Evolutionary conservation across 2,113 vertebrate genomes (phyloP), one percentile per base, ranked within the genome.

Genomic region (Saiga tatarica): DNA sequence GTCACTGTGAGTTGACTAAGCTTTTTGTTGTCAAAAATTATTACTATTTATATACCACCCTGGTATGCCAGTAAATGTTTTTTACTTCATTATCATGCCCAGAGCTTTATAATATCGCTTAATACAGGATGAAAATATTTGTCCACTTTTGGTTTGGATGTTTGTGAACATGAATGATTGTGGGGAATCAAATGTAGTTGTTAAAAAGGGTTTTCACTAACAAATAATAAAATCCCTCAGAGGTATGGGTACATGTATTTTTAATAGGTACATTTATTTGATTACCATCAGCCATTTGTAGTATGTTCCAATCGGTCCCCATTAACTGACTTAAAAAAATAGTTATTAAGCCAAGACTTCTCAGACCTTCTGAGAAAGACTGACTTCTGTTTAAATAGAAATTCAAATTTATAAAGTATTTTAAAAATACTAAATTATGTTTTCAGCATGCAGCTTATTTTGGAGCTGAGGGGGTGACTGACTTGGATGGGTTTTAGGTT

Each of bases 351-450:
- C 62, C 59, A 95, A 94, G 59, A 90, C 36, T 76, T 87, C 67
- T 97, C 67, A 87, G 64, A 67, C 30, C 47, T 94, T 97, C 95
- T 47, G 89, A 89, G 94, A 30, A 47, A 60, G 36, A 74, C 47
- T 96, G 53, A 96, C 53, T 97, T 95, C 83, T 97, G 30, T 87
- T 95, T 87, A 91, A 89, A 78, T 62, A 71, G 92, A 85, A 95
- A 92, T 96, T 97, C n/a, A 92, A 95, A 94, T 86, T n/a, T 94
- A 62, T 88, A 30, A 96, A 96, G 26, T 78, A 90, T 91, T 95
- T 89, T 6, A 14, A 95, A 94, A 97, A 83, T 93, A 10, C 36
- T n/a, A 83, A 71, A 67, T 83, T 87, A 89, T 71, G 59, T 86
- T 81, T 95, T 93, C 39, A 92, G 52, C 50, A 83, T 87, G 86